Evolutionary conservation across 2,797 vertebrate species (phyloP).

Genomic region (Anomalospiza imberbis): DNA sequence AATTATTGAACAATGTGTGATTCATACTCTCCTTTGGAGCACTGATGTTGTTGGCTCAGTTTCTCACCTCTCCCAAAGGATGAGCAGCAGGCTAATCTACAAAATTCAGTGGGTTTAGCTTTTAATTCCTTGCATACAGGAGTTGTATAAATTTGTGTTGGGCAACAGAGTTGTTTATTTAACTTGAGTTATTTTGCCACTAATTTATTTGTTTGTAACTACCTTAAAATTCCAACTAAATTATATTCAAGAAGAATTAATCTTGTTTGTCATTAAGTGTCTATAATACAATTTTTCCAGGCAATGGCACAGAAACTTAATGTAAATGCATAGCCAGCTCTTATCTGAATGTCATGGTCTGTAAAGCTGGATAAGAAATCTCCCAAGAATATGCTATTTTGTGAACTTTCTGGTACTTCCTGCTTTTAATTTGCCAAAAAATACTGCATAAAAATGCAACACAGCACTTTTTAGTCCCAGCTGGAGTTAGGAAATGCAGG

Average conservation of each 20-base stretch:
- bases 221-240: not conserved
- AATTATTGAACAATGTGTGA: not conserved
- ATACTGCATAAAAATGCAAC: not conserved
- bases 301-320: not conserved
- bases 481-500: conserved; percentile 19
- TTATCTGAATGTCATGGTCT: not conserved
- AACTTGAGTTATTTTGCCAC: not conserved
- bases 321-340: not conserved
- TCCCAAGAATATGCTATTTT: not conserved
- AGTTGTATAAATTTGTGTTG: not conserved
- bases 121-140: not conserved
- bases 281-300: not conserved
- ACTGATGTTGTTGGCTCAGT: not conserved
- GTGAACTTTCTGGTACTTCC: conserved; percentile 43
- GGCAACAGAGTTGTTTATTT: not conserved
- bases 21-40: not conserved
- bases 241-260: not conserved
- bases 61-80: not conserved
- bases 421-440: conserved; percentile 26
- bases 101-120: not conserved
- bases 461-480: conserved; percentile 32
- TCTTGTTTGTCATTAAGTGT: not conserved
- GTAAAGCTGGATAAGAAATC: not conserved
- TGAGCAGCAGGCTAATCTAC: not conserved
- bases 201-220: not conserved